Evolutionary conservation across 2,797 vertebrate genomes (phyloP).

Genomic region (Fistularia commersonii): DNA sequence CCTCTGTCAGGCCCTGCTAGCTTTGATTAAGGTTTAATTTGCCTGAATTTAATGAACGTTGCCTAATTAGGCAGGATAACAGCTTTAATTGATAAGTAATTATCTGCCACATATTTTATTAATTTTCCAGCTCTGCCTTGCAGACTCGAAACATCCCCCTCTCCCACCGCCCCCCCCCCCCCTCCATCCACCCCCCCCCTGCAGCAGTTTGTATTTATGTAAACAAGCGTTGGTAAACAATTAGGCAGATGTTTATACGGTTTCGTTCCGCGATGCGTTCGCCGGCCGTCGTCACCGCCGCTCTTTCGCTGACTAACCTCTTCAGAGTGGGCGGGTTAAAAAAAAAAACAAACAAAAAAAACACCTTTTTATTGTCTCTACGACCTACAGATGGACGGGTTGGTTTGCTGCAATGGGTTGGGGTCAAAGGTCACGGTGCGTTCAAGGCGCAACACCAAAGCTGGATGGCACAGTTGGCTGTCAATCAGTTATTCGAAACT

Average conservation of each 20-base stretch:
- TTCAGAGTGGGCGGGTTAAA: no score
- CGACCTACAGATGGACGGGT: no score
- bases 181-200: slow-evolving; percentile 16
- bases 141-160: slow-evolving; percentile 40
- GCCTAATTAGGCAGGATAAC: slow-evolving; percentile 93
- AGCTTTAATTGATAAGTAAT: slow-evolving; percentile 85
- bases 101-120: slow-evolving; percentile 76
- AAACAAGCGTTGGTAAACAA: slow-evolving; percentile 72
- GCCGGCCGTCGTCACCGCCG: no score
- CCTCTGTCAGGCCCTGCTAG: slow-evolving; percentile 75
- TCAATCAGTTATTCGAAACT: no score
- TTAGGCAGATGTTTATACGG: slow-evolving; percentile 64
- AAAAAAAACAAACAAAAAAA: no score
- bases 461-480: no score
- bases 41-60: slow-evolving; percentile 93
- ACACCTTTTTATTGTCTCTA: no score
- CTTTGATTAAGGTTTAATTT: slow-evolving; percentile 97
- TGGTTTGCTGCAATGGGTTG: no score
- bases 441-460: no score
- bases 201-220: slow-evolving; percentile 68
- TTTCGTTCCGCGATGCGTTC: no score
- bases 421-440: no score
- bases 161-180: neutral
- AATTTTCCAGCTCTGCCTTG: slow-evolving; percentile 61
- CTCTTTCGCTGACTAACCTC: no score